Percentiles rank a stretch among this genome's conserved stretches.
These are phyloP conservation scores for Recurvirostra avosetta DNA, from an alignment of 2,113 vertebrate species.

Conservation along the genomic window DNA sequence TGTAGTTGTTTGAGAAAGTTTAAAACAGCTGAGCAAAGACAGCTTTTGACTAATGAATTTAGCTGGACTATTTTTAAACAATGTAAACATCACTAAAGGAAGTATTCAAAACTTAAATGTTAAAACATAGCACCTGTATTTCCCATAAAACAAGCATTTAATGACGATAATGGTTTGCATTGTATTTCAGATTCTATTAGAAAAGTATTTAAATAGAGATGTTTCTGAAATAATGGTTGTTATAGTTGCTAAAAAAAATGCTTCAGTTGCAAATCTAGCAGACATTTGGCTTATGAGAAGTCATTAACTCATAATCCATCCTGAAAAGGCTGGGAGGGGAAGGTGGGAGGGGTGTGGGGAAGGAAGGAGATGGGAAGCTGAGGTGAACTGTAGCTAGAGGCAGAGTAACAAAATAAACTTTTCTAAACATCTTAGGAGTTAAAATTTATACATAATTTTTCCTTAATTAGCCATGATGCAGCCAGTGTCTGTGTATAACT, in stretches of 20 bases:
- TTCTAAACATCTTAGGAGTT: neutral
- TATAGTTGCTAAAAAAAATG: neutral
- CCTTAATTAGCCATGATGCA: neutral
- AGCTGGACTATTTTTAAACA: neutral
- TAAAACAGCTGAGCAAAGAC: neutral
- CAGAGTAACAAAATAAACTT: neutral
- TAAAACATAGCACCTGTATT: neutral
- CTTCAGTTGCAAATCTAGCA: neutral
- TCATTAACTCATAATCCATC: neutral
- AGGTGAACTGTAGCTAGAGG: neutral
- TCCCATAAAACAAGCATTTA: neutral
- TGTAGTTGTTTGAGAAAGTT: neutral
- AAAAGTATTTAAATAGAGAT: neutral
- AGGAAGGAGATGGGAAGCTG: neutral
- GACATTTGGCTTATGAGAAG: neutral
- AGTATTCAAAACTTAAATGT: neutral
- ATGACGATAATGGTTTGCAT: neutral
- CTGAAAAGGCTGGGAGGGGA: neutral
- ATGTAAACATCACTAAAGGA: neutral
- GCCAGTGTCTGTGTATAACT: neutral
- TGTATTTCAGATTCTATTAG: neutral
- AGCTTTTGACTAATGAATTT: neutral
- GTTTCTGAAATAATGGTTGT: neutral
- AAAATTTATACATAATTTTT: neutral
- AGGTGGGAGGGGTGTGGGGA: rapidly evolving